These are phyloP conservation scores for Aradus depressus DNA, from an alignment of 2,888 invertebrate genomes.

Conservation along the genomic window DNA sequence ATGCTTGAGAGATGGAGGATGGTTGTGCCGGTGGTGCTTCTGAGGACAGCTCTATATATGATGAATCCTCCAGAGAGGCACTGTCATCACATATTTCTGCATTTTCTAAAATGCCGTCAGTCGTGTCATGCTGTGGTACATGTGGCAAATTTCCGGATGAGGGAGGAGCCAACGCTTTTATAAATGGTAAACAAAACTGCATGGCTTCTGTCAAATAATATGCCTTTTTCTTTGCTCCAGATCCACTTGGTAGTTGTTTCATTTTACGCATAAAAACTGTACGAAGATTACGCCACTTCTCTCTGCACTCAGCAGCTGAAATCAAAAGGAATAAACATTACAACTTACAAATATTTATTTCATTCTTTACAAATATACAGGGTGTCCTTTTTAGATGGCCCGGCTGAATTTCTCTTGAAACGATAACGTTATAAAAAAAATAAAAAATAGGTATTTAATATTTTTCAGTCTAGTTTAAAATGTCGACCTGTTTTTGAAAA, in stretches of 20 bases:
- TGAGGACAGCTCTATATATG: slow-evolving; percentile 3
- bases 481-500: too few species aligned
- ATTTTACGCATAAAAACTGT: slow-evolving; percentile 22
- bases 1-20: not conserved
- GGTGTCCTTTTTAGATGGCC: too few species aligned
- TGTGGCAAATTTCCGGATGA: slow-evolving; percentile 14
- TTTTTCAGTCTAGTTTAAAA: too few species aligned
- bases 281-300: slow-evolving; percentile 27
- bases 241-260: slow-evolving; percentile 21
- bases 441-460: too few species aligned
- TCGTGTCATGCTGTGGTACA: not conserved
- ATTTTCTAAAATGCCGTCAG: slow-evolving; percentile 4
- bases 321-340: slow-evolving; percentile 14
- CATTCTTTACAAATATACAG: too few species aligned
- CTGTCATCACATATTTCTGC: not conserved
- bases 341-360: slow-evolving; percentile 2
- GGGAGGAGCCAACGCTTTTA: slow-evolving; percentile 16
- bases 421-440: too few species aligned
- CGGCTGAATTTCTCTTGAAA: too few species aligned
- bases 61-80: not conserved
- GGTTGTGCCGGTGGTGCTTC: slow-evolving; percentile 11
- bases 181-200: slow-evolving; percentile 22
- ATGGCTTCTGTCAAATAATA: slow-evolving; percentile 19
- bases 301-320: slow-evolving; percentile 26
- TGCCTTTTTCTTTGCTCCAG: slow-evolving; percentile 19